These are phyloP conservation scores for Calidris pugnax DNA, from an alignment of 2,113 vertebrate genomes.

Conservation along the genomic window DNA sequence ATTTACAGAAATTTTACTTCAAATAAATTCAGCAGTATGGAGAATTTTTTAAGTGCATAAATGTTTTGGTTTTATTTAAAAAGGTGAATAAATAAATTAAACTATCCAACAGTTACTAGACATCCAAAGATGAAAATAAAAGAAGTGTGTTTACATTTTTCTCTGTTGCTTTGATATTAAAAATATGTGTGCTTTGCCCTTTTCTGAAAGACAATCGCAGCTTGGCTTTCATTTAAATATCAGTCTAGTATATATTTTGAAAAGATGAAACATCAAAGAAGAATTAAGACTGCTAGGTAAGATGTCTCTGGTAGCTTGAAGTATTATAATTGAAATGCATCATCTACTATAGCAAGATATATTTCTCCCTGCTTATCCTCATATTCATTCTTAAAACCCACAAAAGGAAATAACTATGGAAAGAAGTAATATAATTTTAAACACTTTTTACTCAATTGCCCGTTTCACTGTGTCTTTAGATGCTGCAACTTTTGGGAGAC, in stretches of 20 bases:
- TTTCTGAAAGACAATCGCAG: not conserved
- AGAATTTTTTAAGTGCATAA: not conserved
- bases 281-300: not conserved
- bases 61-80: not conserved
- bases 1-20: not conserved
- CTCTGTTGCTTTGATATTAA: not conserved
- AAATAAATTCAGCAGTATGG: not conserved
- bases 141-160: not conserved
- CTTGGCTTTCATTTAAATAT: not conserved
- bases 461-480: not conserved
- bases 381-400: not conserved
- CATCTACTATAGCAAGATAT: not conserved
- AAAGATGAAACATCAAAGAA: not conserved
- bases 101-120: not conserved
- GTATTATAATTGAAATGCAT: not conserved
- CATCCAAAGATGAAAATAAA: not conserved
- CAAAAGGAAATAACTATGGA: not conserved
- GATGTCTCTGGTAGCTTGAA: not conserved
- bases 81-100: not conserved
- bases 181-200: not conserved
- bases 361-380: not conserved
- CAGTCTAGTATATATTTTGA: not conserved
- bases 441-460: not conserved
- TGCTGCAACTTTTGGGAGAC: not conserved
- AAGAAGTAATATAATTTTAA: not conserved